These are phyloP conservation scores for Temnothorax longispinosus DNA, from an alignment of 1,140 invertebrate species.

Conservation along the genomic window DNA sequence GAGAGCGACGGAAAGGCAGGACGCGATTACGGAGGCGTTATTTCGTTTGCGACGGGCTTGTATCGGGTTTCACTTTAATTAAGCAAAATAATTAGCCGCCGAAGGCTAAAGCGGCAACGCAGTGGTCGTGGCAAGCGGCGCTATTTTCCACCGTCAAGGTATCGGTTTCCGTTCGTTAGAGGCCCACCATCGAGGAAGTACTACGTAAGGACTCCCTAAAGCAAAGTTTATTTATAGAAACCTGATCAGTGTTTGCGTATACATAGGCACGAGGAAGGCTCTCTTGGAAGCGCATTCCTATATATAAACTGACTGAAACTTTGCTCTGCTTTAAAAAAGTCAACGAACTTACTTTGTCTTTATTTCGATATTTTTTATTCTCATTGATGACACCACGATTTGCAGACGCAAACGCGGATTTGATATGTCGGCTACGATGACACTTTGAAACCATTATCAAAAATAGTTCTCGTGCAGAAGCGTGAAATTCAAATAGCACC, in stretches of 20 bases:
- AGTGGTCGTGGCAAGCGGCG: slow-evolving; percentile 51
- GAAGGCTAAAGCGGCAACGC: slow-evolving; percentile 54
- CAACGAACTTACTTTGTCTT: neutral
- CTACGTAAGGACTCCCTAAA: slow-evolving; percentile 56
- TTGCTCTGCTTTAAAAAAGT: neutral
- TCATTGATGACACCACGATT: neutral
- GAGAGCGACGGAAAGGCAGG: neutral
- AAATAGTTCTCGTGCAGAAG: slow-evolving; percentile 46
- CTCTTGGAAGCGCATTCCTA: neutral
- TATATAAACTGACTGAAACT: neutral
- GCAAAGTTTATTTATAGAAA: slow-evolving; percentile 55
- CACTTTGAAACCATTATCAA: slow-evolving; percentile 36
- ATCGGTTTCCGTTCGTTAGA: slow-evolving; percentile 45
- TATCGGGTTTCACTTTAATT: slow-evolving; percentile 73
- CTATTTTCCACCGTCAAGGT: slow-evolving; percentile 56
- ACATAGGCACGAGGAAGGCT: neutral
- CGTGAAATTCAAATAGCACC: slow-evolving; percentile 56
- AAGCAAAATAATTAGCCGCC: slow-evolving; percentile 74
- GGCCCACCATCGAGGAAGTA: neutral
- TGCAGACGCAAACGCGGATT: neutral
- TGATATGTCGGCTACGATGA: slow-evolving; percentile 36
- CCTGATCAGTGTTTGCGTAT: slow-evolving; percentile 10
- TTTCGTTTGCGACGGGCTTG: slow-evolving; percentile 68
- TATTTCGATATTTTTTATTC: neutral
- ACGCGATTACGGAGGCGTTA: slow-evolving; percentile 69